Conservation (phyloP, 2,113 vertebrate genomes). For the Ahaetulla prasina region DNA sequence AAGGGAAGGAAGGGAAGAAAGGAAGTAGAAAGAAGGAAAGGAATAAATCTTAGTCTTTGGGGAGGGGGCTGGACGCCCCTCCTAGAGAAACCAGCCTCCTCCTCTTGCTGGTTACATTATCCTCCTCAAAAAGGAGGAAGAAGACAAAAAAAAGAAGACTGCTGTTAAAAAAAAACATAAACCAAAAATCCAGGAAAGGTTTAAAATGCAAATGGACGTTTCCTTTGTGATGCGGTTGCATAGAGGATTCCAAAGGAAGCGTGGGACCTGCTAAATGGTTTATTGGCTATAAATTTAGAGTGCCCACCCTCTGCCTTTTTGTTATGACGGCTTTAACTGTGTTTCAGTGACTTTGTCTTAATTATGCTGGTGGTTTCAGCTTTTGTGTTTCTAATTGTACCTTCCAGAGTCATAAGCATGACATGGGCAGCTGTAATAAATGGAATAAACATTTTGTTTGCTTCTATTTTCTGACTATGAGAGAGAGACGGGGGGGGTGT, state of each 20-base stretch:
- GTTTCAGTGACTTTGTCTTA: not conserved
- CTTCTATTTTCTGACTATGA: not conserved
- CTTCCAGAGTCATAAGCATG: not conserved
- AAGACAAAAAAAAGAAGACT: not conserved
- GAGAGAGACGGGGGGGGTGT: no score
- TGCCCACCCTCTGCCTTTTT: not conserved
- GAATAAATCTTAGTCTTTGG: not conserved
- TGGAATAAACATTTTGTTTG: not conserved
- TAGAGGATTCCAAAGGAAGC: no score
- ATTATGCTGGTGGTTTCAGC: not conserved
- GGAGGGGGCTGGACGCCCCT: no score
- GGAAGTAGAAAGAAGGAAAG: not conserved
- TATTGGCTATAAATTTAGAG: not conserved
- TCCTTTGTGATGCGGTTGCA: no score
- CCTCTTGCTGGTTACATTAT: not conserved
- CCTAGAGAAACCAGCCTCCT: no score
- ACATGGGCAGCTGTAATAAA: not conserved
- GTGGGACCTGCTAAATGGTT: not conserved
- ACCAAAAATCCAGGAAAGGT: not conserved
- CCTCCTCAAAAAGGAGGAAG: not conserved
- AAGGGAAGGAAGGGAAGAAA: not conserved
- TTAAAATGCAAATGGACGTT: not conserved
- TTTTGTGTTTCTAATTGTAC: not conserved
- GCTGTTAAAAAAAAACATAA: not conserved
- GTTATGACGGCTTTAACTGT: not conserved